Base-by-base conservation (phyloP, 1,140 invertebrate species). In the Papilio machaon region DNA sequence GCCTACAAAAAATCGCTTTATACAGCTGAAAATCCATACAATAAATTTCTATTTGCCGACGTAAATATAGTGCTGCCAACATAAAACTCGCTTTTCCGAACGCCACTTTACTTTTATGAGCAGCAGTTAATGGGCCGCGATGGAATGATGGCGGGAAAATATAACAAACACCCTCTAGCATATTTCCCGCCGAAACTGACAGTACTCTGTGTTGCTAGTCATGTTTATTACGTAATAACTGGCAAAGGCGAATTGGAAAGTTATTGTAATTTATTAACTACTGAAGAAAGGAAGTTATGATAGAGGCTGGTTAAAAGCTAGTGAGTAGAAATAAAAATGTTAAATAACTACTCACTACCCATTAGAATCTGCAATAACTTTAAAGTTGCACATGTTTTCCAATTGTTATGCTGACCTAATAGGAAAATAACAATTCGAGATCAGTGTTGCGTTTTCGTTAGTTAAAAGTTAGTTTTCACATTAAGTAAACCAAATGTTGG, bases 71-170 rank as follows among this genome's bases (percentile, higher is more conserved):
- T 23, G 38, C 74, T 52, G 46, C 19, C 47, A 52, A 54, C 23
- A 74, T 74, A 74, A 76, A 75, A 47, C 47, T 75, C 73, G 73
- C 73, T 75, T 75, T 75, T 75, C 73, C 73, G 47, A 75, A 75
- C 73, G 73, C 73, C 73, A 75, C 73, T 75, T 75, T 52, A 46
- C 73, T 52, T 75, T 75, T 75, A 75, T 73, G 38, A 67, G 60
- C 23, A 75, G 49, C 35, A 43, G 64, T 64, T 83, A 86, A 86
- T 86, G 85, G 83, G 77, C 79, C 81, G 82, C 80, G 73, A 47
- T 70, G 80, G 79, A 84, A 64, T 82, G 81, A 84, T 82, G 85
- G 83, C 82, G 83, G 83, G 83, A 84, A 85, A 84, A 80, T 82
- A 79, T 80, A n/a, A n/a, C n/a, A n/a, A 30, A 46, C n/a, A 5